phyloP scores from a whole-genome alignment of 2,797 vertebrate genomes.

The Periparus ater region DNA sequence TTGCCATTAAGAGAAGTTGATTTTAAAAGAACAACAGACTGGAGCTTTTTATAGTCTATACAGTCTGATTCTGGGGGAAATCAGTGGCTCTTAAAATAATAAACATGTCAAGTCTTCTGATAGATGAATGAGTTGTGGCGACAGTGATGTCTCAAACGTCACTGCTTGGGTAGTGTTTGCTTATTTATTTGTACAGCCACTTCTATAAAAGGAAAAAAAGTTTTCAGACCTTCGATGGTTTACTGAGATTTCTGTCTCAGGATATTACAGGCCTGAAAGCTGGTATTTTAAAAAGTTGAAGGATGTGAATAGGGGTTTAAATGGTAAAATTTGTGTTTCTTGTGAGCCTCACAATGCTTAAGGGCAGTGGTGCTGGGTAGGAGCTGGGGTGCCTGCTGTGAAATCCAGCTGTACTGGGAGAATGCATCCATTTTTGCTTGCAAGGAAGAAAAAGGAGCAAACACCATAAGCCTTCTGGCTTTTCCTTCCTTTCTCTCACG shows the following conservation, averaged over 20 bases:
- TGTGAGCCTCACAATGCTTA: neutral
- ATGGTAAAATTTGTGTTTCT: neutral
- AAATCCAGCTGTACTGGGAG: neutral
- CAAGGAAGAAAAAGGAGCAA: neutral
- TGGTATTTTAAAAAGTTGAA: neutral
- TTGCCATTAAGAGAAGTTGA: neutral
- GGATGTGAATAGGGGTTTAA: neutral
- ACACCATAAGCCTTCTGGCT: neutral
- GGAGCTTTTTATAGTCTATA: neutral
- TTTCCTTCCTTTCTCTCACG: neutral
- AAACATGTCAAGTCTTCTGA: neutral
- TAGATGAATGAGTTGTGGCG: neutral
- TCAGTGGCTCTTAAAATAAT: slow-evolving; percentile 1
- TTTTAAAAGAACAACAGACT: neutral
- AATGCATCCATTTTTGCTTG: neutral
- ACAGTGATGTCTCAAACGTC: neutral
- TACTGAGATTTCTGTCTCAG: neutral
- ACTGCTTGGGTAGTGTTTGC: neutral
- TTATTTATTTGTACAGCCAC: slow-evolving; percentile 1
- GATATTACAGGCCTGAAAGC: neutral
- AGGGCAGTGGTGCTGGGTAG: neutral
- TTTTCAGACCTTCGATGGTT: neutral
- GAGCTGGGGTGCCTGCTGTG: neutral
- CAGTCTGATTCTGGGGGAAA: neutral
- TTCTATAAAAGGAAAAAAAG: neutral